Base-by-base conservation (phyloP, 30 jellyfish, hydroid and myxozoan species). In the Chironex yamaguchii region DNA sequence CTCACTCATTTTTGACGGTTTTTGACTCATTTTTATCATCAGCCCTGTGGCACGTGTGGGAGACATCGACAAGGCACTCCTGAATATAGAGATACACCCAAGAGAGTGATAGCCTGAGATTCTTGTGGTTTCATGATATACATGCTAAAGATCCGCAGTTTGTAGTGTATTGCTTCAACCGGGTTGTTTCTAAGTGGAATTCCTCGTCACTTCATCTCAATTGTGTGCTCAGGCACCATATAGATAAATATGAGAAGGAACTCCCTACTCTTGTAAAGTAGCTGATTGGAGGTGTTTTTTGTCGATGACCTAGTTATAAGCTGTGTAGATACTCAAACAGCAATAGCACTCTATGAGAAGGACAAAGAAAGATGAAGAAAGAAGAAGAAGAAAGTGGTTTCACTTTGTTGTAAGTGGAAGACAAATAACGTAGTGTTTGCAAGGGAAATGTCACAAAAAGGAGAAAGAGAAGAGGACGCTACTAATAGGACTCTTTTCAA, bases 211-310 rank as follows among this genome's bases (percentile, higher is more conserved):
- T 76, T 24, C 62, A 29, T 49, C 78, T 49, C 54, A 76, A 76
- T 33, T 76, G 88, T 52, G 88, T 76, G 20, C 88, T 76, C 36
- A 52, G 88, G 78, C 88, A 76, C 32, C 88, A 76, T 33, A 74
- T 49, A 3, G 26, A n/a, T 36, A 76, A 52, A 42, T 76, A 76
- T 76, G 54, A 76, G 32, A 52, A 76, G 52, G 78, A 76, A 24
- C 77, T 52, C 64, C 88, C 88, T 52, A 77, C 28, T 21, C 58
- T 76, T 52, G 88, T 76, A 2, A 48, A 27, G 1, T 29, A 51
- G 20, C 11, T 76, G 76, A 76, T 51, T 27, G 88, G 88, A 67
- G 88, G 88, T n/a, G 33, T 76, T 76, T 67, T 76, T 76, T 76
- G 78, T 29, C n/a, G 78, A 76, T 52, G 88, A 76, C 53, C 31